A percentile compares a stretch with the other conserved stretches of the same genome.
Conservation (phyloP, 2,113 vertebrate species). For the Tetrax tetrax region DNA sequence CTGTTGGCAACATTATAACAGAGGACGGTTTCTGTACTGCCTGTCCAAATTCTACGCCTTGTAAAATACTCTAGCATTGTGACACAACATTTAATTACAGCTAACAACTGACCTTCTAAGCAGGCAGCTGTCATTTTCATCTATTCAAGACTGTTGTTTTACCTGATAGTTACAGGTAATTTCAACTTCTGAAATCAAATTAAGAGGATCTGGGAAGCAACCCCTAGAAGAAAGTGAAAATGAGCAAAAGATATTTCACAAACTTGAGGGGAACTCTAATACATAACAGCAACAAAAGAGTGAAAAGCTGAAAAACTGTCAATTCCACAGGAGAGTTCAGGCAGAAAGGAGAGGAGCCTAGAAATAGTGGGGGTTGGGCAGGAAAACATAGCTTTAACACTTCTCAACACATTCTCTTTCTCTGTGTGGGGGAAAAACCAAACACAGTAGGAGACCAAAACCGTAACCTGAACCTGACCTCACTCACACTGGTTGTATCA, state of each 20-base stretch:
- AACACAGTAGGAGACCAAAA: constrained; percentile 24
- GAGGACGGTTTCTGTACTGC: neutral
- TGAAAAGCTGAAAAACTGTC: neutral
- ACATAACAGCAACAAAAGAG: neutral
- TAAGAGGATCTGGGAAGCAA: neutral
- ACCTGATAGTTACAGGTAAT: neutral
- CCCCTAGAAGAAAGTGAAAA: neutral
- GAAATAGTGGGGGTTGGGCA: neutral
- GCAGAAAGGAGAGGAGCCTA: neutral
- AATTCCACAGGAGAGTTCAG: neutral
- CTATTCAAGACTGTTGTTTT: neutral
- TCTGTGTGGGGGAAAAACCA: neutral
- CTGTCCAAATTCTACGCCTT: neutral
- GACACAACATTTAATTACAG: neutral
- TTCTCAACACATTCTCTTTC: neutral
- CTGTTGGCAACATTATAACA: fast-evolving
- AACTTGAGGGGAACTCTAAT: neutral
- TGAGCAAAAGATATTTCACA: neutral
- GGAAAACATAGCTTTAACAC: neutral
- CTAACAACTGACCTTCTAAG: neutral
- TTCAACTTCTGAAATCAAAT: neutral
- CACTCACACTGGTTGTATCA: neutral
- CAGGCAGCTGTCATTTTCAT: neutral
- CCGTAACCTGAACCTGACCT: constrained; percentile 2
- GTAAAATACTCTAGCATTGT: neutral